Evolutionary conservation across 1,140 invertebrate species (phyloP).

Genomic region (Cotesia typhae): DNA sequence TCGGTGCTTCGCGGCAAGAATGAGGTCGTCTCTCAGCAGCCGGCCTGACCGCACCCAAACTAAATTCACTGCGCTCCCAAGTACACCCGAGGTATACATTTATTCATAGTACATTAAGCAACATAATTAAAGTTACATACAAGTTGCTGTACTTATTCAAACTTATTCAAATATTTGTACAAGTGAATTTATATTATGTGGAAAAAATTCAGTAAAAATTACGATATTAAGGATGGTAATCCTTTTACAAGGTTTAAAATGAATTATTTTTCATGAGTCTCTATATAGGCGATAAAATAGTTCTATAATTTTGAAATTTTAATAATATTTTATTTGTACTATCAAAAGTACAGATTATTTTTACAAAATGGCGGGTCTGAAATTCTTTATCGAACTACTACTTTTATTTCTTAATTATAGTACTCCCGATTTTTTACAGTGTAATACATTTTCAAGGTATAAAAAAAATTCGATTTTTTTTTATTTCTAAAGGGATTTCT

Average conservation of each 20-base stretch:
- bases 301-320: not conserved
- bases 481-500: too few relatives aligned
- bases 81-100: not conserved
- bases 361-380: too few relatives aligned
- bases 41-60: conserved; percentile 8
- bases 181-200: too few relatives aligned
- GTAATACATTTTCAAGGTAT: too few relatives aligned
- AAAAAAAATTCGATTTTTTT: too few relatives aligned
- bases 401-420: too few relatives aligned
- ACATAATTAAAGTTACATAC: not conserved
- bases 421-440: too few relatives aligned
- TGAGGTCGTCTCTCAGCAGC: not conserved
- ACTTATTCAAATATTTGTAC: too few relatives aligned
- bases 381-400: too few relatives aligned
- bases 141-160: too few relatives aligned
- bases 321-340: not conserved
- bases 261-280: not conserved
- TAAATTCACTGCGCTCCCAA: not conserved
- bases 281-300: not conserved
- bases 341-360: not conserved
- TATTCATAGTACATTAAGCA: not conserved
- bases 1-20: not conserved
- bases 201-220: too few relatives aligned
- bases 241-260: not conserved
- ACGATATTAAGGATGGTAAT: not conserved